Conservation (phyloP, 1,140 invertebrate genomes). For the Phymorhynchus buccinoides region DNA sequence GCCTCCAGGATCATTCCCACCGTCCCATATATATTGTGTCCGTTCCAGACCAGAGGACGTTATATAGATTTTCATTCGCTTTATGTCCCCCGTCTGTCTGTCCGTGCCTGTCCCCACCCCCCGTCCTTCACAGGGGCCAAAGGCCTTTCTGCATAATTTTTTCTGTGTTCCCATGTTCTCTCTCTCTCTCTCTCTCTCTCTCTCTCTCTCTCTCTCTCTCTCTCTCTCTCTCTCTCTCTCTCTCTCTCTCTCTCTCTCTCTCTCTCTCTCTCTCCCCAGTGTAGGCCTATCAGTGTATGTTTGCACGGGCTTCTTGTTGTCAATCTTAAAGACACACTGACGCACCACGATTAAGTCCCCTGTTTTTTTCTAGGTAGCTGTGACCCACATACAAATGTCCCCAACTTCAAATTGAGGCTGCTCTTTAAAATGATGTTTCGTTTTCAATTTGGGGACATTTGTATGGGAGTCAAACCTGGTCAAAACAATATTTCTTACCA, state of each 20-base stretch:
- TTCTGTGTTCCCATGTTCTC: no score
- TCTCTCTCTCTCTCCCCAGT: not conserved
- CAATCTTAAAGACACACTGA: not conserved
- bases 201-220: not conserved
- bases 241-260: not conserved
- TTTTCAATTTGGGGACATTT: not conserved
- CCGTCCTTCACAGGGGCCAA: not conserved
- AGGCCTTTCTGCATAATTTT: no score
- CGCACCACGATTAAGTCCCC: not conserved
- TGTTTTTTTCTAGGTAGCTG: not conserved
- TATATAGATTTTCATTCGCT: not conserved
- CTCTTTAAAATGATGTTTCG: no score
- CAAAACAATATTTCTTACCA: no score
- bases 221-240: conserved; percentile 13
- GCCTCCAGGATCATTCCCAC: no score
- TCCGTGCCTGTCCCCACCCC: not conserved
- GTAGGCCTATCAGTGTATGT: not conserved
- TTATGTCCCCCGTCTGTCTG: not conserved
- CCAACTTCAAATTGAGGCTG: no score
- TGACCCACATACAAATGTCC: no score
- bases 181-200: not conserved
- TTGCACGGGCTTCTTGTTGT: not conserved
- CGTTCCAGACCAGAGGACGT: no score
- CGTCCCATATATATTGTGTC: no score
- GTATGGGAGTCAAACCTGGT: no score